Evolutionary conservation across 2,888 invertebrate genomes (phyloP).

Genomic region (Calameuta idolon): DNA sequence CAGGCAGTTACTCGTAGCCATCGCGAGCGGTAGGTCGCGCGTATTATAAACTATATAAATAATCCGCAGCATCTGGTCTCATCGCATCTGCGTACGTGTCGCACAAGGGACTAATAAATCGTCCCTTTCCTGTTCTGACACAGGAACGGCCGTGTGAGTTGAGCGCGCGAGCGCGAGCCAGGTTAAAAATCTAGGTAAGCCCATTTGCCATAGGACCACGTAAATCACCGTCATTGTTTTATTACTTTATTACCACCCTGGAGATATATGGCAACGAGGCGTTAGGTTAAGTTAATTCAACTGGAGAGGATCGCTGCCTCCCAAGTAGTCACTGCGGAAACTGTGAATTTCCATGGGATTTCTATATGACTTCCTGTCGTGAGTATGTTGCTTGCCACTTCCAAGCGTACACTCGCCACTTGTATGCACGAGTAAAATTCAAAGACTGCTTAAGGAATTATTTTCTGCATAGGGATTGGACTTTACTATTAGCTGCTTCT

Average conservation of each 20-base stretch:
- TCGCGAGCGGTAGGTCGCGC: constrained; percentile 3
- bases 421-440: background rate
- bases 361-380: background rate
- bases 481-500: background rate
- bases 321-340: constrained; percentile 39
- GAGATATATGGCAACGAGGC: constrained; percentile 32
- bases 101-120: constrained; percentile 49
- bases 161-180: constrained; percentile 33
- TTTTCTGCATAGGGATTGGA: background rate
- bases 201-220: constrained; percentile 50
- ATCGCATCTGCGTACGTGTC: constrained; percentile 48
- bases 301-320: constrained; percentile 30
- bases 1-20: constrained; percentile 4
- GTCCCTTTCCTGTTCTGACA: constrained; percentile 14
- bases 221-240: constrained; percentile 53
- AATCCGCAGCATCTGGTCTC: constrained; percentile 49
- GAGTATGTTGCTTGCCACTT: background rate
- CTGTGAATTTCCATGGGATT: constrained; percentile 28
- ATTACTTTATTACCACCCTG: constrained; percentile 44
- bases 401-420: background rate
- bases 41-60: constrained; percentile 45
- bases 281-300: constrained; percentile 41
- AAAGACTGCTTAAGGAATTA: background rate
- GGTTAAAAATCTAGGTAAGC: constrained; percentile 43
- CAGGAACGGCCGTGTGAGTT: background rate